Base-by-base conservation (phyloP, 2,797 vertebrate species). In the Scarus forsteni region DNA sequence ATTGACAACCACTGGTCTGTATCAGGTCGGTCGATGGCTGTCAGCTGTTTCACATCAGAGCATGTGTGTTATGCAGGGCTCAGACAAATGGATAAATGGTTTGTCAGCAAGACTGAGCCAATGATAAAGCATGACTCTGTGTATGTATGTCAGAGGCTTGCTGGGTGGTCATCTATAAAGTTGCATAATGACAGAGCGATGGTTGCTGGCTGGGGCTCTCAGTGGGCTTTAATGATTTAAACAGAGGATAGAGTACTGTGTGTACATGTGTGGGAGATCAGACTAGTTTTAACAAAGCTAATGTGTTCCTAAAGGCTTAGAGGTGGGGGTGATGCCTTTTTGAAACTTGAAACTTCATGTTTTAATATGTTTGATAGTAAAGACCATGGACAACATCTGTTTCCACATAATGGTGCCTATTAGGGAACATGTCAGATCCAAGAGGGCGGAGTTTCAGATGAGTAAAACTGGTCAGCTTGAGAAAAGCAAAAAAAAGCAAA, bases 171-270 rank as follows among this genome's bases (percentile, higher is more conserved):
- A 67, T 73, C 67, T 43, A 2, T 50, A n/a, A 61, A 39, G 12
- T 75, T 88, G 67, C 42, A 59, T 79, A 84, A 86, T 75, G 54
- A 75, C 66, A 66, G 78, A 74, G 73, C 50, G 60, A 39, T 43
- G 11, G 57, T 50, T 38, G 62, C 3, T 43, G 59, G 45, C 45
- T 74, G 63, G 46, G 66, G 59, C 70, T 79, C 65, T 58, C 42
- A 57, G 44, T 57, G 61, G 72, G 55, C 61, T 66, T 57, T 0
- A 39, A 66, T 51, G 61, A 70, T 55, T 50, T 70, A 43, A 8
- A 35, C 57, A 0, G 6, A 69, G 53, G 38, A 54, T 71, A 38
- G 49, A 53, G 18, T 71, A 10, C 7, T 1, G 5, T n/a, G 35
- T 65, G 64, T 59, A 11, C 15, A 51, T 43, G 43, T 48, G 43